Evolutionary conservation across 1,140 invertebrate genomes (phyloP), one percentile per base, ranked within the genome.

Genomic region (Drosophila leontia): DNA sequence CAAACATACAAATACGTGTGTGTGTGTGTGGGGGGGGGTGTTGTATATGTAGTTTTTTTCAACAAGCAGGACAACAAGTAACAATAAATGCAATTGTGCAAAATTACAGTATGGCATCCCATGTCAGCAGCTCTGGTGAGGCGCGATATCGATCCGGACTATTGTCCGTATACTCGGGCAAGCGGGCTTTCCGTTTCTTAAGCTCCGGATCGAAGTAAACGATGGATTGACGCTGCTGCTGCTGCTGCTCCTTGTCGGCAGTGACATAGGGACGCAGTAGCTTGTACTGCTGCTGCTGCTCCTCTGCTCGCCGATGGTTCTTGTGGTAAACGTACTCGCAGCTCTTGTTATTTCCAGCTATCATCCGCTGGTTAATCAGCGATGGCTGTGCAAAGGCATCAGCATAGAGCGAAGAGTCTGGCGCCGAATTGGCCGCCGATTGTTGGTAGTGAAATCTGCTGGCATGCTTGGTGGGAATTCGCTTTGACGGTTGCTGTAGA

Each of bases 101-200:
- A 82, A 82, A 80, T 87, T 88, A 88, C 84, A 84, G 82, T 75
- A 90, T 69, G 37, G 55, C 39, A 62, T 77, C 79, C 84, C 84
- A 90, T 23, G 77, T 57, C 8, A 48, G 59, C 8, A 48, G 59
- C 44, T 90, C 80, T 70, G 64, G 39, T 1, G 59, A 26, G 3
- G 45, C 42, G 39, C 51, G 50, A 59, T 80, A 81, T 2, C 57
- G 45, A 15, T 60, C 39, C 12, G 81, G 59, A 34, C 45, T 48
- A 13, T 75, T 79, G 37, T 88, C 81, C 39, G 77, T 17, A 65
- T 71, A 88, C 12, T 74, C 63, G 32, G 67, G 41, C 19, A 48
- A 44, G 23, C 64, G 47, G 17, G 60, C 41, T 34, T 84, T 82
- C 19, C 80, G 78, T 42, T 88, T 83, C 32, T 58, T 70, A 42